Evolutionary conservation across 2,113 vertebrate genomes (phyloP).

Genomic region (Lepidothrix coronata): DNA sequence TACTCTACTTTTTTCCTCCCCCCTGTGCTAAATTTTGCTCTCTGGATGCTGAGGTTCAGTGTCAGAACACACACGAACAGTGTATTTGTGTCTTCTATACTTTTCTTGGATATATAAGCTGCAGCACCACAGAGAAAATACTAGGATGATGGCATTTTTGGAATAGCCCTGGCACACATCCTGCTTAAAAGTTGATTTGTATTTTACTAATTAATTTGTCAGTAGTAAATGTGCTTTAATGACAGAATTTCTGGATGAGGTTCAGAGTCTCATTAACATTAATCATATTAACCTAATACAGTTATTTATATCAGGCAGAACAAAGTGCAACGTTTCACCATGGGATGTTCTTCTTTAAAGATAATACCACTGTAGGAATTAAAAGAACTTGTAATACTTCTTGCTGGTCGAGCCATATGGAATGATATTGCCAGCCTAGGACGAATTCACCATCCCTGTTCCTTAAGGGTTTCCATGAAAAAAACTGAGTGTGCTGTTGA

Average conservation of each 20-base stretch:
- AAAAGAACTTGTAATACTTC: background rate
- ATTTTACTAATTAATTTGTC: conserved; percentile 69
- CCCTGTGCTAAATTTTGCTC: background rate
- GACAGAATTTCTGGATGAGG: conserved; percentile 51
- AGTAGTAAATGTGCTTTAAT: conserved; percentile 59
- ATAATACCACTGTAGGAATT: background rate
- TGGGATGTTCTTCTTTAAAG: conserved; percentile 27
- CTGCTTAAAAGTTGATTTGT: conserved; percentile 47
- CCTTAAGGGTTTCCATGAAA: background rate
- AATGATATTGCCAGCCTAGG: background rate
- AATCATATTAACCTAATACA: conserved; percentile 59
- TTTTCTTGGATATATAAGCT: background rate
- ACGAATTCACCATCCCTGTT: background rate
- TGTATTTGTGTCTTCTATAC: background rate
- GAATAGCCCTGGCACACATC: conserved; percentile 30
- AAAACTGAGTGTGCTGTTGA: background rate
- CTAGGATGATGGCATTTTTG: conserved; percentile 26
- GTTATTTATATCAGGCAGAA: conserved; percentile 58
- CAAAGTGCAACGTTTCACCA: conserved; percentile 53
- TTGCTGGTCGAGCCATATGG: background rate
- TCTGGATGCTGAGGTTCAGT: background rate
- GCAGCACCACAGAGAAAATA: background rate
- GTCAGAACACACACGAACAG: background rate
- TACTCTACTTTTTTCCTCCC: background rate
- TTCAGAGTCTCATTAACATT: conserved; percentile 68